phyloP scores from a whole-genome alignment of 2,888 invertebrate species.

The Helleia helle region DNA sequence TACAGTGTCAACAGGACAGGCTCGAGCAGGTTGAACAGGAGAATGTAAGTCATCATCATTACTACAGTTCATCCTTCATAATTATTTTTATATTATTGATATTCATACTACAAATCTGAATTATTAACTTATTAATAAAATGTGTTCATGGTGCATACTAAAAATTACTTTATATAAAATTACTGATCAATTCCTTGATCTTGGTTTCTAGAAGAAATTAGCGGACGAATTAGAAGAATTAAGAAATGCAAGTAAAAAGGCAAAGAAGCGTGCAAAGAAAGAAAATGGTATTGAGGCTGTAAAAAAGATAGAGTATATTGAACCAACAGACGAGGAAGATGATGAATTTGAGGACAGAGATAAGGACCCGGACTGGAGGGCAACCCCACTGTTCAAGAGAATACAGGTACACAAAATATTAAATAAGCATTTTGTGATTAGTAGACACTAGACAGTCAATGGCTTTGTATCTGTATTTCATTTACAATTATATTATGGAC shows the following conservation, averaged over 20 bases:
- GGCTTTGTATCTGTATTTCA: no score
- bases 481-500: no score
- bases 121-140: no score
- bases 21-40: slow-evolving; percentile 53
- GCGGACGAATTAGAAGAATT: slow-evolving; percentile 51
- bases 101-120: no score
- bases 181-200: no score
- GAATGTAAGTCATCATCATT: slow-evolving; percentile 55
- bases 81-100: no score
- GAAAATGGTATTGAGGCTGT: slow-evolving; percentile 23
- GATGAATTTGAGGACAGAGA: slow-evolving; percentile 41
- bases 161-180: no score
- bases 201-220: slow-evolving; percentile 45
- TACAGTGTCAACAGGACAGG: slow-evolving; percentile 51
- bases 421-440: no score
- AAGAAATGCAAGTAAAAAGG: slow-evolving; percentile 32
- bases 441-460: no score
- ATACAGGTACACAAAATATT: no score
- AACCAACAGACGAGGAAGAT: slow-evolving; percentile 46
- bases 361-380: slow-evolving; percentile 80
- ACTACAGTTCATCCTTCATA: neutral
- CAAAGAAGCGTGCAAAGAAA: slow-evolving; percentile 36
- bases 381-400: slow-evolving; percentile 76
- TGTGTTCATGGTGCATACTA: no score
- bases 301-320: slow-evolving; percentile 40